Conservation (phyloP, 2,888 invertebrate species). For the Orthosia incerta region DNA sequence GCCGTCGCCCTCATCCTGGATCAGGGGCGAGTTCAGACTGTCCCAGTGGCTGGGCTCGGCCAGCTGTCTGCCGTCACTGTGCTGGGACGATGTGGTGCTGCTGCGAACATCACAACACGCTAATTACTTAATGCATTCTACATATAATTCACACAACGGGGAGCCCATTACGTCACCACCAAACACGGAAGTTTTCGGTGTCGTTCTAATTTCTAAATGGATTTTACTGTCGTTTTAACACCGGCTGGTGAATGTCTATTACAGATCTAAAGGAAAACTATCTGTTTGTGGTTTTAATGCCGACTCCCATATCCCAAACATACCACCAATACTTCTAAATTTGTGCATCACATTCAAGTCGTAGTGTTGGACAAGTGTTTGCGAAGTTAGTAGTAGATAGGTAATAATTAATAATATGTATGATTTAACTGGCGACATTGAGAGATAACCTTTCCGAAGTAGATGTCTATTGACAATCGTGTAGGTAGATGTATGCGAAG, state of each 20-base stretch:
- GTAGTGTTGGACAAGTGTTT: slow-evolving; percentile 35
- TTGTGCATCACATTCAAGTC: slow-evolving; percentile 39
- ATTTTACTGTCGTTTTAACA: slow-evolving; percentile 35
- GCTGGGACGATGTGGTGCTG: slow-evolving; percentile 92
- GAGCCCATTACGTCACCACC: slow-evolving; percentile 47
- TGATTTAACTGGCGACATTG: slow-evolving; percentile 60
- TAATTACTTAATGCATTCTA: slow-evolving; percentile 50
- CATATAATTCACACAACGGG: slow-evolving; percentile 14
- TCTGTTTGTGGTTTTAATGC: slow-evolving; percentile 42
- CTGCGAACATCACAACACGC: slow-evolving; percentile 83
- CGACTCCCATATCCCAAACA: slow-evolving; percentile 29
- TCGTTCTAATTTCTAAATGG: slow-evolving; percentile 30
- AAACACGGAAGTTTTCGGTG: slow-evolving; percentile 55
- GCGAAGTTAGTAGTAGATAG: slow-evolving; percentile 35
- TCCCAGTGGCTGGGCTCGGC: slow-evolving; percentile 94
- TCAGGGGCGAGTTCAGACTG: slow-evolving; percentile 97
- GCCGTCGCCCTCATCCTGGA: slow-evolving; percentile 98
- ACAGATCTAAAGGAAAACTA: slow-evolving; percentile 16
- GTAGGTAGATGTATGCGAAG: slow-evolving; percentile 57
- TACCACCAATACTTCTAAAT: slow-evolving; percentile 27
- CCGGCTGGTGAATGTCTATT: slow-evolving; percentile 33
- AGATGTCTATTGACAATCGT: slow-evolving; percentile 58
- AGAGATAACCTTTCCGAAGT: slow-evolving; percentile 62
- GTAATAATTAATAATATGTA: slow-evolving; percentile 30
- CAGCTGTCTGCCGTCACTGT: slow-evolving; percentile 91